These are phyloP conservation scores for Pangasius mekongensis DNA, from an alignment of 2,797 vertebrate species.

Conservation along the genomic window DNA sequence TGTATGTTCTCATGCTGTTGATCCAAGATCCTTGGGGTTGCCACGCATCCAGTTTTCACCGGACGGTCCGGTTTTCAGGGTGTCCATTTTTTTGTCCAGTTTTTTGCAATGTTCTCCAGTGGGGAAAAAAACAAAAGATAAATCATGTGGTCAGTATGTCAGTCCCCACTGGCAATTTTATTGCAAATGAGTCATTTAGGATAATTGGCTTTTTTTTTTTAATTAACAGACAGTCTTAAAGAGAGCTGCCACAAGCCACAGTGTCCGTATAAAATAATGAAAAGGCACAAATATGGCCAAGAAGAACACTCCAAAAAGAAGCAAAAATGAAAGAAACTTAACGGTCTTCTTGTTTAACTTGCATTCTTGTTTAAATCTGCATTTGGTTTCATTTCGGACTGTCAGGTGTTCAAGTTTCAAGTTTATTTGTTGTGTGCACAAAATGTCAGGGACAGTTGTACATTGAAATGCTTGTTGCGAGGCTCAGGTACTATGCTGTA, in stretches of 20 bases:
- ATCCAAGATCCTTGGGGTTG: background rate
- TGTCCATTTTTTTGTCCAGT: background rate
- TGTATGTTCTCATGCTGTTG: background rate
- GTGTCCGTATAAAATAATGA: background rate
- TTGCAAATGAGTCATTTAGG: background rate
- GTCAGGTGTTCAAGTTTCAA: background rate
- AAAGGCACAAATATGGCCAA: background rate
- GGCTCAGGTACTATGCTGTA: background rate
- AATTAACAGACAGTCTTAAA: background rate
- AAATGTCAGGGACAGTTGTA: background rate
- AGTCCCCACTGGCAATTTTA: background rate
- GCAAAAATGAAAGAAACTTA: background rate
- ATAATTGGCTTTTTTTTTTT: background rate
- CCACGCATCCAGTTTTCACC: background rate
- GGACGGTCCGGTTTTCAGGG: background rate
- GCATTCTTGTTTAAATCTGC: background rate
- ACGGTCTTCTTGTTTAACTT: no score
- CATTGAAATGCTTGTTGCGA: background rate
- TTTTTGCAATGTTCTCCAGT: background rate
- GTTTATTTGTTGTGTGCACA: background rate
- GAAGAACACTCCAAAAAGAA: background rate
- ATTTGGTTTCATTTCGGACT: background rate
- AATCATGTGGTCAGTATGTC: background rate
- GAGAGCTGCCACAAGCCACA: background rate
- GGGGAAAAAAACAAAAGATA: background rate